A percentile compares a stretch with the other conserved stretches of the same genome.
Evolutionary conservation across 2,888 invertebrate species (phyloP).

Genomic region (Lithophane socia): DNA sequence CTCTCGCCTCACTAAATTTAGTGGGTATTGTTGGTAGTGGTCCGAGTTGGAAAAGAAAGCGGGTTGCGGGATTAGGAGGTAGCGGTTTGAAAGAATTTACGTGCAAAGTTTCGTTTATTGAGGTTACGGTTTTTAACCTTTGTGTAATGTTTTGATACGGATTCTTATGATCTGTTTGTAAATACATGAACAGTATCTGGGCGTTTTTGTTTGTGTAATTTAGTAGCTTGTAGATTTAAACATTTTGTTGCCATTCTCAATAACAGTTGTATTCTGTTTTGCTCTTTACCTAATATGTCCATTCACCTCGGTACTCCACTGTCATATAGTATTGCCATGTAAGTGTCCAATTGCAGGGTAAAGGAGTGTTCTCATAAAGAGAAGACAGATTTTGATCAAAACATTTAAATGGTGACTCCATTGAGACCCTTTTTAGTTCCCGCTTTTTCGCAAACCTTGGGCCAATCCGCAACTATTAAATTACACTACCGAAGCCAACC

Average conservation of each 20-base stretch:
- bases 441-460: conserved; percentile 43
- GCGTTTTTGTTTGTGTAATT: not conserved
- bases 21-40: conserved; percentile 54
- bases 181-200: not conserved
- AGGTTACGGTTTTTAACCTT: not conserved
- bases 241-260: not conserved
- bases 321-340: not conserved
- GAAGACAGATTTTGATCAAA: not conserved
- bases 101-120: not conserved
- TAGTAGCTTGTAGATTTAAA: not conserved
- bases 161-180: not conserved
- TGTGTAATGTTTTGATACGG: not conserved
- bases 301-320: not conserved
- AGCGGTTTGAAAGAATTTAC: not conserved
- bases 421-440: too few species aligned
- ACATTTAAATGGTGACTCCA: not conserved
- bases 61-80: not conserved
- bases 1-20: conserved; percentile 68
- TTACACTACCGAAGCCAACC: conserved; percentile 69
- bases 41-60: conserved; percentile 24
- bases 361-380: not conserved
- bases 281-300: not conserved
- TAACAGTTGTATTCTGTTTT: not conserved
- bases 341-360: not conserved
- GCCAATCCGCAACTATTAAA: conserved; percentile 71